A percentile compares a stretch with the other conserved stretches of the same genome.
Conservation (phyloP, 2,888 invertebrate species). For the Apodemia duryi region DNA sequence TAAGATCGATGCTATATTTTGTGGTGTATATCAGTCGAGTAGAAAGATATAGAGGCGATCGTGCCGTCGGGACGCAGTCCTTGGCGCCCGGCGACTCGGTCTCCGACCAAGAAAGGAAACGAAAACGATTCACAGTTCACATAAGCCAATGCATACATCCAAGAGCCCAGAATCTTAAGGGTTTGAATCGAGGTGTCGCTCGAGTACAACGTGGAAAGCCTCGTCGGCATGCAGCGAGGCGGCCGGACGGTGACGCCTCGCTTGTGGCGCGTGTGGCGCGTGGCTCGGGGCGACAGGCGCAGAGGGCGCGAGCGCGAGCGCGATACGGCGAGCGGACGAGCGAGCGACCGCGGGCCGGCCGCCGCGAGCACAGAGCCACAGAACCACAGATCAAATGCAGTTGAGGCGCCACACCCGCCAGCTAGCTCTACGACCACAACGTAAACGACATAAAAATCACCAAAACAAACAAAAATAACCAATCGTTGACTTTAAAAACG, state of each 20-base stretch:
- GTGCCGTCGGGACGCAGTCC: conserved; percentile 59
- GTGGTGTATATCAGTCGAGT: conserved; percentile 24
- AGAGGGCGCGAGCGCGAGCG: conserved; percentile 28
- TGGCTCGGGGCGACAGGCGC: conserved; percentile 26
- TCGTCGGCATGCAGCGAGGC: conserved; percentile 73
- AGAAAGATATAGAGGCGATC: conserved; percentile 72
- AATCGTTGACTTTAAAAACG: conserved; percentile 72
- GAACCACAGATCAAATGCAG: conserved; percentile 80
- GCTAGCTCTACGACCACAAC: conserved; percentile 76
- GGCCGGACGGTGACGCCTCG: conserved; percentile 53
- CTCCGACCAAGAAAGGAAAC: conserved; percentile 77
- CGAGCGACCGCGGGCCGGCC: conserved; percentile 41
- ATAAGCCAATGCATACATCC: conserved; percentile 80
- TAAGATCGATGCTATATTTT: conserved; percentile 6
- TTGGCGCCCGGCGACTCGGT: conserved; percentile 56
- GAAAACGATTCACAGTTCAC: conserved; percentile 79
- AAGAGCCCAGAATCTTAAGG: conserved; percentile 80
- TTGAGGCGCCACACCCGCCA: conserved; percentile 72
- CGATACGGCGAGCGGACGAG: conserved; percentile 34
- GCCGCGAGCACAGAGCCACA: conserved; percentile 57
- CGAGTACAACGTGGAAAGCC: conserved; percentile 76
- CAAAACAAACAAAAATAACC: conserved; percentile 55
- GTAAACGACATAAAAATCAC: conserved; percentile 64
- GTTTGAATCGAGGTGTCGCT: conserved; percentile 74
- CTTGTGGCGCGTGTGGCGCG: conserved; percentile 32